Base-by-base conservation (phyloP, 2,113 vertebrate species). In the Clinocottus analis region DNA sequence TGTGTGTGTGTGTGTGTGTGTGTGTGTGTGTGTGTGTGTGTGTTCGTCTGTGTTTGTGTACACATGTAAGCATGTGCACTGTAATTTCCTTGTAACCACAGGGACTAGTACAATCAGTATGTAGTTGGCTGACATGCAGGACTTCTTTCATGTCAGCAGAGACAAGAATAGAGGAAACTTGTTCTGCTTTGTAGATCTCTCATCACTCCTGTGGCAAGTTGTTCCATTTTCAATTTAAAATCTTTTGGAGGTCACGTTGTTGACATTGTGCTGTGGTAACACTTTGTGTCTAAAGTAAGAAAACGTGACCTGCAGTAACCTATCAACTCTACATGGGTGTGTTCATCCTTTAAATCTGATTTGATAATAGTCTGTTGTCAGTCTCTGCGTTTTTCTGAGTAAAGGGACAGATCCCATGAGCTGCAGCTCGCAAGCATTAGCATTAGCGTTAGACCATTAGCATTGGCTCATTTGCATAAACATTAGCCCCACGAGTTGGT, bases 81-180 rank as follows among this genome's bases (percentile, higher is more conserved):
- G 53, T 68, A 19, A 60, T 83, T 75, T 60, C 27, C 51, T 29
- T 33, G 56, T 29, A 41, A 49, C 45, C 82, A 79, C 79, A 45
- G 39, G 1, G 39, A 41, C 39, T 41, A 41, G 5, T 23, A 31
- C 21, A 63, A 47, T 78, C 63, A 5, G 16, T 67, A 17, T 83
- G 60, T 29, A 14, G 65, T 41, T 73, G 59, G n/a, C 64, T 66
- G 23, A 39, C 60, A 66, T 49, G 82, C 31, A 53, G 33, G 43
- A 45, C 51, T 11, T 59, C 39, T 87, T 90, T 82, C 43, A 83
- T 82, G 69, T 77, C 45, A 72, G 58, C 55, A 8, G 29, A 75
- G 67, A 82, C 6, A 6, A n/a, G 65, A 70, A 81, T 8, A 82
- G 65, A 72, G 27, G 21, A 53, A 53, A 25, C 25, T 17, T 73